Conservation (phyloP, 1,140 invertebrate genomes). For the Brachystomella parvula region DNA sequence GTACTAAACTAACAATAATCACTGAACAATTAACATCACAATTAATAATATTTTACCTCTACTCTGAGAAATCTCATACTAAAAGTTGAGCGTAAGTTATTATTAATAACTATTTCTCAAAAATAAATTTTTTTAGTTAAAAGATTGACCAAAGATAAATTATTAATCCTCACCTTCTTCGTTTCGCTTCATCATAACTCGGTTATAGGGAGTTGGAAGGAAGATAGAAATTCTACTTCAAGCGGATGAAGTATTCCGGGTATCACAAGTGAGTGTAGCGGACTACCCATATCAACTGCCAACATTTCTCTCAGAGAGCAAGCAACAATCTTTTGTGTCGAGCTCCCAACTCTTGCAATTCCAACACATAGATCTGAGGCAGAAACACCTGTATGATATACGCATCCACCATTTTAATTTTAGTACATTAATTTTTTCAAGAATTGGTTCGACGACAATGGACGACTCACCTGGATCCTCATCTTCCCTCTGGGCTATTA, state of each 20-base stretch:
- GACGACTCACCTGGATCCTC: background rate
- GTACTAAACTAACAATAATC: too few species aligned
- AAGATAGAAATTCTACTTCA: constrained; percentile 75
- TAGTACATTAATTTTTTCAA: constrained; percentile 21
- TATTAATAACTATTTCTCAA: too few species aligned
- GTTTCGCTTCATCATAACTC: too few species aligned
- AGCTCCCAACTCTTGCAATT: constrained; percentile 78
- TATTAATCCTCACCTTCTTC: too few species aligned
- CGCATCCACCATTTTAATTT: background rate
- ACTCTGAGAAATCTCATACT: too few species aligned
- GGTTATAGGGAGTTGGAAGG: background rate
- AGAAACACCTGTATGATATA: constrained; percentile 38
- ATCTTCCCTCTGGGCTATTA: constrained; percentile 49
- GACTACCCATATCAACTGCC: constrained; percentile 68
- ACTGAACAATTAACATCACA: too few species aligned
- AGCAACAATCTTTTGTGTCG: constrained; percentile 69
- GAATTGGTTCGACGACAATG: background rate
- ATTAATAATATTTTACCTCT: too few species aligned
- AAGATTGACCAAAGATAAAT: too few species aligned
- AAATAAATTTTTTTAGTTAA: too few species aligned
- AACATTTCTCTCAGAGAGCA: constrained; percentile 66
- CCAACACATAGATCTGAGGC: constrained; percentile 66
- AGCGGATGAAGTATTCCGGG: constrained; percentile 77
- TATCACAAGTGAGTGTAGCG: constrained; percentile 89
- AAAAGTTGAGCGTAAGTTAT: too few species aligned